Base-by-base conservation (phyloP, 2,113 vertebrate species). In the Campylorhamphus procurvoides region DNA sequence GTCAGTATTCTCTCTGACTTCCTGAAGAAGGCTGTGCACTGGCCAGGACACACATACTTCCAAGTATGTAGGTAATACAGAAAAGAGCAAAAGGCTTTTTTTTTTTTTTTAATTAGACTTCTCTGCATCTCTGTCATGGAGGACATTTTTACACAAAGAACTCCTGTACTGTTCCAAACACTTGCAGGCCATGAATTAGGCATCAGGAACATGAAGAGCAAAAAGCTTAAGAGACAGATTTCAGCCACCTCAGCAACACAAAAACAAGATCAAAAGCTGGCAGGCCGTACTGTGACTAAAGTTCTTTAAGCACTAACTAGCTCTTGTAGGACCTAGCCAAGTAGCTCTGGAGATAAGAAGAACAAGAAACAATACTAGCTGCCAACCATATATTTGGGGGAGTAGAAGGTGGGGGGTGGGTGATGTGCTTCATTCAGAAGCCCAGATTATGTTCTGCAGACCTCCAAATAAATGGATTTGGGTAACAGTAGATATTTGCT, bases 11-110 rank as follows among this genome's bases (percentile, higher is more conserved):
- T 96, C 25, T 75, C 78, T 42, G 95, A 96, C 74, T 98, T 95
- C 55, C 94, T 81, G 73, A 98, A 97, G 91, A 92, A 93, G 74
- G 91, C 95, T 62, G 74, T 98, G 55, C 81, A 5, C 7, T 98
- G 98, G 97, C 96, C 94, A 1, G 97, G 97, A 66, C 98, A 99
- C 52, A 84, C 92, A 20, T 98, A 97, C 91, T 97, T 96, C 76
- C 94, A 98, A 29, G 98, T 99, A 97, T 90, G 96, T 97, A 90
- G 31, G 27, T 89, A 55, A 63, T 37, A 39, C 6, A 11, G 39
- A 67, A 68, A 71, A 85, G 14, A 83, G 9, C 3, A 74, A 76
- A 86, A 74, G 23, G 55, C 40, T 49, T 44, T 42, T 46, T 56
- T 33, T 49, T 50, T 35, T 31, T 15, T 53, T 46, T 56, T 33